Conservation (phyloP, 2,888 invertebrate genomes). For the Eueremaeus valkanovi region DNA sequence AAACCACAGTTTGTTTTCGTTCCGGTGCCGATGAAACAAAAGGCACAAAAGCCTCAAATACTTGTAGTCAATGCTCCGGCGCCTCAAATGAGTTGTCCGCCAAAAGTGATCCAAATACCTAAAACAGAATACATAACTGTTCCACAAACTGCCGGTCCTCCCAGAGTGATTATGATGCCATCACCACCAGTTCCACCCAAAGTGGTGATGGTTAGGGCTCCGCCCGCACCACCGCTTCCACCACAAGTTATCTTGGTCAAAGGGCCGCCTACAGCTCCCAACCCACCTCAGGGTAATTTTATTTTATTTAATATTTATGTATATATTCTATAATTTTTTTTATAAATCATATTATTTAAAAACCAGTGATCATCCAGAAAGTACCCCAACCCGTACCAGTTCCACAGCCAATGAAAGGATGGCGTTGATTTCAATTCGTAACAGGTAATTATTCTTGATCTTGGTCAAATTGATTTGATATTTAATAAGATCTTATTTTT, state of each 20-base stretch:
- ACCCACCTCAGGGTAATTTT: neutral
- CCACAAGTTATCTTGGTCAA: neutral
- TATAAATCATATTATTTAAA: no score
- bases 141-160: neutral
- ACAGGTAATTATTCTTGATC: neutral
- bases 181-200: constrained; percentile 9
- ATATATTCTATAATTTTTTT: no score
- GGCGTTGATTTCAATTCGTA: no score
- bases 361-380: constrained; percentile 16
- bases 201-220: neutral
- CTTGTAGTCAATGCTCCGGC: neutral
- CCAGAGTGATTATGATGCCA: neutral
- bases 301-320: no score
- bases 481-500: no score
- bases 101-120: neutral
- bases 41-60: neutral
- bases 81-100: neutral
- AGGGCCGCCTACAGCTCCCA: neutral
- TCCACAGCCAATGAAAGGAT: neutral
- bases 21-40: neutral
- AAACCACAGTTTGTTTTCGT: neutral
- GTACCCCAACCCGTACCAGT: neutral
- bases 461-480: neutral
- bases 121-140: constrained; percentile 17
- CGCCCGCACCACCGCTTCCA: neutral